These are phyloP conservation scores for Entomobrya proxima DNA, from an alignment of 2,888 invertebrate species.

Conservation along the genomic window DNA sequence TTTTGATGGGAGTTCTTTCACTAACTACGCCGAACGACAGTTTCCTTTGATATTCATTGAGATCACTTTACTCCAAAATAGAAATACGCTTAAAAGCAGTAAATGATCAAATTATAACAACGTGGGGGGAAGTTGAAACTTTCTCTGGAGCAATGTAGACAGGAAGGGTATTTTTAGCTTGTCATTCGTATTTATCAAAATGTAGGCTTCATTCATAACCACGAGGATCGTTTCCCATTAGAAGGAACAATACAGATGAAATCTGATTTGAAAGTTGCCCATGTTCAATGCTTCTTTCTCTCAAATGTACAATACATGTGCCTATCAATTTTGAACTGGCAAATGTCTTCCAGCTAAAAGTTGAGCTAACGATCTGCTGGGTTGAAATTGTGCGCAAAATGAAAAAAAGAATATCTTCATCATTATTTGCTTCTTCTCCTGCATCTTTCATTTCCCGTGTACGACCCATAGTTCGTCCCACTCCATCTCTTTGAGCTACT, in stretches of 20 bases:
- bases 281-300: no score
- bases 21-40: background rate
- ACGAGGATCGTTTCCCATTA: background rate
- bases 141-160: background rate
- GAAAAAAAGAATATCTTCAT: background rate
- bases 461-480: background rate
- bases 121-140: background rate
- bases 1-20: constrained; percentile 38
- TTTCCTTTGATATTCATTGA: constrained; percentile 18
- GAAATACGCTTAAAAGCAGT: background rate
- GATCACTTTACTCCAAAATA: background rate
- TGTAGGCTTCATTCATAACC: background rate
- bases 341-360: no score
- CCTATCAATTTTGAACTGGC: no score
- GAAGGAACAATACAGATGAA: background rate
- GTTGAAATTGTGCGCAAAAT: background rate
- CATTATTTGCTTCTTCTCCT: background rate
- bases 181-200: background rate
- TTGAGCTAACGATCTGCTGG: no score
- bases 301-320: no score
- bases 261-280: background rate
- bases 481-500: background rate
- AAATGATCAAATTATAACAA: background rate
- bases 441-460: background rate
- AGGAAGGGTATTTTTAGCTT: constrained; percentile 3